These are phyloP conservation scores for Spisula subtruncata DNA, from an alignment of 2,888 invertebrate species.

Conservation along the genomic window DNA sequence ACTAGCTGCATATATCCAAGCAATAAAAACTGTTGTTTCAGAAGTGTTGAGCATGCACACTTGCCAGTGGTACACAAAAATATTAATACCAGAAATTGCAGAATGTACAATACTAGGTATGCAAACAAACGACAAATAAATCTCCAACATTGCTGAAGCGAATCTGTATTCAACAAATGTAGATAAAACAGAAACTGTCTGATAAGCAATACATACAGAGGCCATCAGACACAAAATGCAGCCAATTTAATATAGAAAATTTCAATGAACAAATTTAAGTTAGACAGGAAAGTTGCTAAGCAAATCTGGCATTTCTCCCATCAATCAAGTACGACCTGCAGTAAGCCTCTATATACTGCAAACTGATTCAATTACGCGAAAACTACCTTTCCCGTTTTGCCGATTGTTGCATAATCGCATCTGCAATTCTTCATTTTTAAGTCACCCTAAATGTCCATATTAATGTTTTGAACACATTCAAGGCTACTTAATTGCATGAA, in stretches of 20 bases:
- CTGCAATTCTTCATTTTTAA: no score
- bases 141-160: neutral
- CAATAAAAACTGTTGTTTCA: no score
- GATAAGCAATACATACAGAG: neutral
- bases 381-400: no score
- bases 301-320: slow-evolving; percentile 12
- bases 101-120: no score
- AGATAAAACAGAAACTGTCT: neutral
- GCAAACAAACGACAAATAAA: neutral
- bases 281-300: slow-evolving; percentile 5
- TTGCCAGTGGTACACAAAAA: no score
- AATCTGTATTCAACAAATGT: neutral
- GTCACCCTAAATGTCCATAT: no score
- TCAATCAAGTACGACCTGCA: neutral
- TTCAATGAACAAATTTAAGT: slow-evolving; percentile 10
- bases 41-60: neutral
- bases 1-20: no score
- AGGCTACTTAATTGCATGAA: no score
- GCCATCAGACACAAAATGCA: neutral
- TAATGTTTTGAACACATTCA: no score
- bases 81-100: no score
- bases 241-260: slow-evolving; percentile 3
- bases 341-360: neutral
- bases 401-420: no score
- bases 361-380: no score